These are phyloP conservation scores for Parazoanthus darwini DNA, from an alignment of 92 coral and sea anemone species.

Conservation along the genomic window DNA sequence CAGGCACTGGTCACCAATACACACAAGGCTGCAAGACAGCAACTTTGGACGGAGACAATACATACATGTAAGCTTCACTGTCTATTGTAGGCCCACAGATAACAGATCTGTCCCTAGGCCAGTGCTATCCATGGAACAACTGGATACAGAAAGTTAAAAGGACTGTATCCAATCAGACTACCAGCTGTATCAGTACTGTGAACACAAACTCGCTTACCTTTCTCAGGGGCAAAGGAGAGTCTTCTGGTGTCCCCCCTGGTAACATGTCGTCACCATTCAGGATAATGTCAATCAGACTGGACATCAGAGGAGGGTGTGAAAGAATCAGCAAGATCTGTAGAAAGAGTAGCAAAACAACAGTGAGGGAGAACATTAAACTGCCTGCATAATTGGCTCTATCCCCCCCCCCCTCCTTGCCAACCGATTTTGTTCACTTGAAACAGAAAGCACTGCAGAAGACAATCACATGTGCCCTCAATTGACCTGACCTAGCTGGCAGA, in stretches of 20 bases:
- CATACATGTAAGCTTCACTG: too few species aligned
- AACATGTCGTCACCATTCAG: constrained; percentile 93
- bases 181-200: neutral
- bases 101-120: too few species aligned
- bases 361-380: neutral
- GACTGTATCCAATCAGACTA: neutral
- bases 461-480: too few species aligned
- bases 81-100: too few species aligned
- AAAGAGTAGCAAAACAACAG: neutral
- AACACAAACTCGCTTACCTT: constrained; percentile 55
- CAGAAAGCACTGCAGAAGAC: too few species aligned
- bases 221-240: constrained; percentile 80
- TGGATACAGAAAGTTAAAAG: too few species aligned
- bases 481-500: too few species aligned
- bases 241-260: constrained; percentile 75
- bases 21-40: too few species aligned
- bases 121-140: too few species aligned
- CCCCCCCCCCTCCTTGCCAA: neutral
- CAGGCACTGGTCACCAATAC: too few species aligned
- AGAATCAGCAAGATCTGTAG: constrained; percentile 83
- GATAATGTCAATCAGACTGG: constrained; percentile 89
- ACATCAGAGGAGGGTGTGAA: constrained; percentile 92
- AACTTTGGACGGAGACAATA: too few species aligned
- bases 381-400: neutral
- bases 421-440: neutral